phyloP scores from a whole-genome alignment of 2,888 invertebrate genomes.

The Antheraea yamamai region DNA sequence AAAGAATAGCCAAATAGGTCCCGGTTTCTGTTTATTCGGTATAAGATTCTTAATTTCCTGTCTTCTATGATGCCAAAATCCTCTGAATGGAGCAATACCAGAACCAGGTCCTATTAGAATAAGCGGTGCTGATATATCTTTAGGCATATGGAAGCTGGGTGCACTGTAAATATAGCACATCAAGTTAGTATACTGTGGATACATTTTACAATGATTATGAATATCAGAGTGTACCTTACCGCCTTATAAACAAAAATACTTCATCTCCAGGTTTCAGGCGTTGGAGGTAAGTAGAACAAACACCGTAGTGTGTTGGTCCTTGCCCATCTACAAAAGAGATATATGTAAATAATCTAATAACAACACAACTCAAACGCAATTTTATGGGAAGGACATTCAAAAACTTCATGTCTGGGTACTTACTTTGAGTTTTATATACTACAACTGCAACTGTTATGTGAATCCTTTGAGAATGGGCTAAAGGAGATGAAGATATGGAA shows the following conservation, averaged over 20 bases:
- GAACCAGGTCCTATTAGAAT: constrained; percentile 95
- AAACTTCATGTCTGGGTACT: constrained; percentile 76
- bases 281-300: constrained; percentile 95
- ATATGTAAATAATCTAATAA: neutral
- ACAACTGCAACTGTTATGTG: constrained; percentile 96
- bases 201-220: constrained; percentile 1
- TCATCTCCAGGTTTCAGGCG: constrained; percentile 85
- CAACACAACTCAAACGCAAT: neutral
- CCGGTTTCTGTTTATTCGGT: constrained; percentile 44
- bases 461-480: constrained; percentile 87
- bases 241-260: constrained; percentile 89
- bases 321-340: constrained; percentile 83
- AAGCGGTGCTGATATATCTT: constrained; percentile 87
- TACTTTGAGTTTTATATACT: constrained; percentile 90
- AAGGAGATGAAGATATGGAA: constrained; percentile 94
- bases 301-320: constrained; percentile 93
- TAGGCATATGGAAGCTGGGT: constrained; percentile 92
- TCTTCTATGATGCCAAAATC: constrained; percentile 93
- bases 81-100: constrained; percentile 96
- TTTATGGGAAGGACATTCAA: neutral
- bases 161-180: constrained; percentile 83
- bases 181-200: constrained; percentile 25
- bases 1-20: constrained; percentile 90
- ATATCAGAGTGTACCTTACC: constrained; percentile 72
- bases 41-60: constrained; percentile 48